phyloP scores from a whole-genome alignment of 2,113 vertebrate species.

The Castor canadensis region DNA sequence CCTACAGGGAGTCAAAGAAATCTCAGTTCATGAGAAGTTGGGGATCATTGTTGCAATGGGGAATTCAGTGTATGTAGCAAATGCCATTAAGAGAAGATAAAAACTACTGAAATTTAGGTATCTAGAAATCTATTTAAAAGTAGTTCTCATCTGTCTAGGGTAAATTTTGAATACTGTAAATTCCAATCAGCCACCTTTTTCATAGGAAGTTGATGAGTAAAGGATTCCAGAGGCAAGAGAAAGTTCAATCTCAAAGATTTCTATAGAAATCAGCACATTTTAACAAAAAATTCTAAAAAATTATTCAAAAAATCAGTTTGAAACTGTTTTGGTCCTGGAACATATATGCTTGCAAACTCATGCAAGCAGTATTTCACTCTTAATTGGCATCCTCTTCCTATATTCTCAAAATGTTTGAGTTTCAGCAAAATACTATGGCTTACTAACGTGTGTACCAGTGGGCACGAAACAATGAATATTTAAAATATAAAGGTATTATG shows the following conservation, averaged over 20 bases:
- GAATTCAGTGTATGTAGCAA: background rate
- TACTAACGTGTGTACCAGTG: background rate
- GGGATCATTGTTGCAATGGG: background rate
- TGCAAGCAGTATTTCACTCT: background rate
- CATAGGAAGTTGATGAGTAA: background rate
- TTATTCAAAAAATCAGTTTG: background rate
- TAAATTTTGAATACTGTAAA: slow-evolving; percentile 10
- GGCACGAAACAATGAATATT: background rate
- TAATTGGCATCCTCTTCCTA: background rate
- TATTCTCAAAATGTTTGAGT: background rate
- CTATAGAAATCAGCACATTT: slow-evolving; percentile 17
- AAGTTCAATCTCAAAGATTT: slow-evolving; percentile 4
- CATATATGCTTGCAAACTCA: background rate
- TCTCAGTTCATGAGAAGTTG: background rate
- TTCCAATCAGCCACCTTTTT: slow-evolving; percentile 32
- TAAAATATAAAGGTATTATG: background rate
- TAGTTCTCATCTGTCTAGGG: background rate
- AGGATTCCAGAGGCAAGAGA: background rate
- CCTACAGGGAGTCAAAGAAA: slow-evolving; percentile 17
- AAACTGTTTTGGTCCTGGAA: background rate
- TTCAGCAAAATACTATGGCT: background rate
- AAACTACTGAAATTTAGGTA: background rate
- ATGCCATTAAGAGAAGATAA: slow-evolving; percentile 19
- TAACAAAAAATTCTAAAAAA: background rate
- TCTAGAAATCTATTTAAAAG: slow-evolving; percentile 39